Conservation (phyloP, 2,888 invertebrate species). For the Cheilosia impressa region DNA sequence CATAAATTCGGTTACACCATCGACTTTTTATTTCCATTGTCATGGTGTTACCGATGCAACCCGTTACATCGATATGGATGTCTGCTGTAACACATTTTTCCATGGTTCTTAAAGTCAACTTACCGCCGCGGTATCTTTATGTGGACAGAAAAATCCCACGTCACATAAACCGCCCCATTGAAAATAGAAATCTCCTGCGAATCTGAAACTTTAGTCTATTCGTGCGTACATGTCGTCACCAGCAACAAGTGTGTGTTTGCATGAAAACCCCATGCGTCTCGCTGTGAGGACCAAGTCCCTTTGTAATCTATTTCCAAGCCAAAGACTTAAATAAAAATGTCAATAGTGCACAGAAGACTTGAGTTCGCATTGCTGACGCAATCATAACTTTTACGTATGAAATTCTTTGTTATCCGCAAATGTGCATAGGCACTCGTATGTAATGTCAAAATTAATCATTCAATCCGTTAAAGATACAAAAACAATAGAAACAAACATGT, state of each 20-base stretch:
- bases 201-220: neutral
- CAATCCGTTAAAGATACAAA: neutral
- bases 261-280: neutral
- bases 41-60: neutral
- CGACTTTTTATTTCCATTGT: neutral
- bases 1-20: neutral
- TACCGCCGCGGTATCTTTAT: too few species aligned
- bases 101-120: too few species aligned
- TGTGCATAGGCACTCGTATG: neutral
- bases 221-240: neutral
- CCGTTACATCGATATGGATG: neutral
- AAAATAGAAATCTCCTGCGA: neutral
- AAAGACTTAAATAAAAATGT: neutral
- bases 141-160: neutral
- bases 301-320: neutral
- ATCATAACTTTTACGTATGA: neutral
- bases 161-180: neutral
- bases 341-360: neutral
- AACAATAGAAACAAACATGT: conserved; percentile 22
- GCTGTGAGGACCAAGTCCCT: neutral
- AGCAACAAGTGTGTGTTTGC: neutral
- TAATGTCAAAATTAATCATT: neutral
- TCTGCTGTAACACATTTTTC: too few species aligned
- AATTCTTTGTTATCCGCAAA: neutral
- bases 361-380: neutral